phyloP scores from a whole-genome alignment of 2,113 vertebrate genomes.

The Pholis gunnellus region DNA sequence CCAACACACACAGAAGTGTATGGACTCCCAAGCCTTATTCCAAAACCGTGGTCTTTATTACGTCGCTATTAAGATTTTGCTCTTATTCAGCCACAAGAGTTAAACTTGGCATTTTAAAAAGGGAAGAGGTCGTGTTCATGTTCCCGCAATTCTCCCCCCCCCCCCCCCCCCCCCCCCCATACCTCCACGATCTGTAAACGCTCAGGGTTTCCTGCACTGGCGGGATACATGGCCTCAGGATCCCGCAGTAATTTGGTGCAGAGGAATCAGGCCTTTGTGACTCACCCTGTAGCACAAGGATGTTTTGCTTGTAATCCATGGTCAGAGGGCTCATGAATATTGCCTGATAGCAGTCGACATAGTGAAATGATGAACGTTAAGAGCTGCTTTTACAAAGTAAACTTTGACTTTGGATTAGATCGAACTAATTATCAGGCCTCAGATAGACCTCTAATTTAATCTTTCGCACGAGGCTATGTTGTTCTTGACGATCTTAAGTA shows the following conservation, averaged over 20 bases:
- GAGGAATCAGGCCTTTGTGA: slow-evolving; percentile 69
- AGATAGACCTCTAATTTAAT: neutral
- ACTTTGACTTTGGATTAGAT: neutral
- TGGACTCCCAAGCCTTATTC: slow-evolving; percentile 4
- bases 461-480: neutral
- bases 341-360: neutral
- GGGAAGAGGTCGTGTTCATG: neutral
- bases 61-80: neutral
- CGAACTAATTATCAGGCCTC: neutral
- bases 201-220: slow-evolving; percentile 53
- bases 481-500: neutral
- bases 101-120: neutral
- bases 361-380: neutral
- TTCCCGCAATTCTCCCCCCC: neutral
- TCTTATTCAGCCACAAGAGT: neutral
- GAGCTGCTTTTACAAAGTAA: neutral
- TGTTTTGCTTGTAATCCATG: slow-evolving; percentile 21
- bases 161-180: neutral
- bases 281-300: slow-evolving; percentile 36
- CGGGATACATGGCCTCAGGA: slow-evolving; percentile 33
- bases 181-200: slow-evolving; percentile 16
- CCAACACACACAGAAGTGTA: neutral
- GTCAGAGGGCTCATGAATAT: neutral
- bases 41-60: neutral
- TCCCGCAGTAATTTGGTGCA: slow-evolving; percentile 58